These are phyloP conservation scores for Papilio gigon DNA, from an alignment of 2,888 invertebrate genomes.

Conservation along the genomic window DNA sequence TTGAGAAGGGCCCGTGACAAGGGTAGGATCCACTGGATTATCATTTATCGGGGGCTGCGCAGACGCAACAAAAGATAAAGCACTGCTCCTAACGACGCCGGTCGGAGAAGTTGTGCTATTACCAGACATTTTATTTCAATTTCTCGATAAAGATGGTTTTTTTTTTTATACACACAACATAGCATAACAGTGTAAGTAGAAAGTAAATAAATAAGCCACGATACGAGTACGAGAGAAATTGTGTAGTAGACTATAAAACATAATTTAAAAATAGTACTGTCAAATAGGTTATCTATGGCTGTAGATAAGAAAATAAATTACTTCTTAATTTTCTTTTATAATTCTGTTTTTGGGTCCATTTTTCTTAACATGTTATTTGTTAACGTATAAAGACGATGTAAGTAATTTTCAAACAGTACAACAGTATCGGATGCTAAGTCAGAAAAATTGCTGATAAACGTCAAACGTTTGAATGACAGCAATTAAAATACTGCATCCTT, in stretches of 20 bases:
- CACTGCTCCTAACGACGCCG: conserved; percentile 70
- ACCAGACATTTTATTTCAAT: conserved; percentile 53
- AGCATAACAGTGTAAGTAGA: not conserved
- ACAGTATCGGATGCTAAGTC: not conserved
- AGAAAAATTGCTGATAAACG: not conserved
- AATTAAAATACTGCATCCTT: not conserved
- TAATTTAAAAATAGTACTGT: not conserved
- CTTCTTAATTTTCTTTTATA: not conserved
- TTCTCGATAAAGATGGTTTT: not conserved
- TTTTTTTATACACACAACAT: not conserved
- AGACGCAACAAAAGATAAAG: conserved; percentile 68
- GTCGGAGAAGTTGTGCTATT: conserved; percentile 52
- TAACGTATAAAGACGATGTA: not conserved
- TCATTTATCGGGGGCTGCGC: conserved; percentile 58
- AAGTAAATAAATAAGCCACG: conserved; percentile 14
- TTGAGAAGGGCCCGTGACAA: conserved; percentile 48
- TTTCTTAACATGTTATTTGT: not conserved
- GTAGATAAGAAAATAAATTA: not conserved
- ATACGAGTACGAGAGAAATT: not conserved
- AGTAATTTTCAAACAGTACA: not conserved
- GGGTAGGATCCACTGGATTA: conserved; percentile 45
- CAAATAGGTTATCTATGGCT: not conserved
- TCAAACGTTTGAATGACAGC: not conserved
- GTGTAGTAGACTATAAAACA: not conserved
- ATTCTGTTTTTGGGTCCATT: not conserved